Conservation (phyloP, 2,113 vertebrate genomes). For the Nothobranchius kuhntae region DNA sequence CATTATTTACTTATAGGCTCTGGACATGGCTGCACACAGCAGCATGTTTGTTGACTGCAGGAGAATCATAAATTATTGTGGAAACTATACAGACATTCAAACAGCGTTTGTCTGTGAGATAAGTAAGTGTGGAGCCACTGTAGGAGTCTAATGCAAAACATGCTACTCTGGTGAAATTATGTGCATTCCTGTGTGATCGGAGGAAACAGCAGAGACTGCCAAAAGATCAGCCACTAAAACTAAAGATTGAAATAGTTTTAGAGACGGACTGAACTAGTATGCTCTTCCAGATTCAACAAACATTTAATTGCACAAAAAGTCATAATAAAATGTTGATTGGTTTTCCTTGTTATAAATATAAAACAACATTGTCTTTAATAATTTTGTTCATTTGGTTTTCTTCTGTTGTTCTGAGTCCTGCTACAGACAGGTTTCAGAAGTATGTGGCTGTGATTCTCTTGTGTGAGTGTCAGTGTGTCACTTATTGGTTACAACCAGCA, state of each 20-base stretch:
- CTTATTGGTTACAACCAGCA: constrained; percentile 38
- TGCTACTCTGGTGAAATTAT: neutral
- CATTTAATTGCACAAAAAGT: neutral
- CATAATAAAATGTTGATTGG: neutral
- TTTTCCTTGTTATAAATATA: neutral
- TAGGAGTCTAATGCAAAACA: neutral
- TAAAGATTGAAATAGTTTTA: neutral
- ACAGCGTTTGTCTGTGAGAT: neutral
- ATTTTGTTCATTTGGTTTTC: neutral
- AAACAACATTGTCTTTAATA: neutral
- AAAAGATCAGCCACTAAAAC: neutral
- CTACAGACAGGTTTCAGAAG: neutral
- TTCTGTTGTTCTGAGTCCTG: constrained; percentile 3
- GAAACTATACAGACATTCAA: neutral
- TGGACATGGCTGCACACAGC: neutral
- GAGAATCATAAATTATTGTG: neutral
- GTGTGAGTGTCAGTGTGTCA: constrained; percentile 4
- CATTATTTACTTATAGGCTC: neutral
- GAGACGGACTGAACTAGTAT: neutral
- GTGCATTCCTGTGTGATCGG: neutral
- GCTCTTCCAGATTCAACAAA: neutral
- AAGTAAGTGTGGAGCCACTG: neutral
- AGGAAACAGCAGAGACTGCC: neutral
- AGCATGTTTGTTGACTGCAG: neutral
- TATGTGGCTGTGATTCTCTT: neutral